phyloP scores from a whole-genome alignment of 1,140 invertebrate genomes.

The Prorops nasuta region DNA sequence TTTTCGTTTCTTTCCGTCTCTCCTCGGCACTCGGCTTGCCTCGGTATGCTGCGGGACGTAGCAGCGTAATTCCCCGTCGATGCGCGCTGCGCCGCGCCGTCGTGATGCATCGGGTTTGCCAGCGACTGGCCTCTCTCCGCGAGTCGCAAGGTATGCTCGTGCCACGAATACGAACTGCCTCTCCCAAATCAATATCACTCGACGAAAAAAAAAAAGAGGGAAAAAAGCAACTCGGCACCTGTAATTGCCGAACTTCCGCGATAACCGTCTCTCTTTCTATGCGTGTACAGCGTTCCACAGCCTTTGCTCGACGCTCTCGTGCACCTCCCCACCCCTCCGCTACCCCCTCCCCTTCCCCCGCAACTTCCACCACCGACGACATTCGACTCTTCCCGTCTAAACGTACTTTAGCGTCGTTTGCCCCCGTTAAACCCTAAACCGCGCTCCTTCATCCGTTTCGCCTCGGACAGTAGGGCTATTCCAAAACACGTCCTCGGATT shows the following conservation, averaged over 20 bases:
- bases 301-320: constrained; percentile 1
- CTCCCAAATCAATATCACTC: constrained; percentile 57
- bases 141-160: constrained; percentile 49
- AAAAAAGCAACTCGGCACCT: constrained; percentile 21
- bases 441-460: too few species aligned
- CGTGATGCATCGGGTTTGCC: constrained; percentile 46
- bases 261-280: constrained; percentile 32
- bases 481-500: too few species aligned
- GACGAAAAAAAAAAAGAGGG: constrained; percentile 42
- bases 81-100: constrained; percentile 43
- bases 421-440: too few species aligned
- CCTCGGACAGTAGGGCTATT: too few species aligned
- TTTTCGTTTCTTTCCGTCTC: too few species aligned
- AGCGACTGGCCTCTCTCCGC: constrained; percentile 22
- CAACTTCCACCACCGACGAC: constrained; percentile 25
- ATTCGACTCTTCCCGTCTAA: too few species aligned
- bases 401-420: too few species aligned
- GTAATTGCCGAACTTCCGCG: constrained; percentile 41
- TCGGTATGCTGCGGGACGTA: too few species aligned
- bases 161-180: constrained; percentile 51
- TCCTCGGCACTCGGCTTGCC: too few species aligned
- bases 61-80: constrained; percentile 36
- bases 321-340: not conserved
- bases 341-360: constrained; percentile 5
- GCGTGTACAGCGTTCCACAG: constrained; percentile 11